phyloP scores from a whole-genome alignment of 2,888 invertebrate genomes.

The Amphipoea lucens region DNA sequence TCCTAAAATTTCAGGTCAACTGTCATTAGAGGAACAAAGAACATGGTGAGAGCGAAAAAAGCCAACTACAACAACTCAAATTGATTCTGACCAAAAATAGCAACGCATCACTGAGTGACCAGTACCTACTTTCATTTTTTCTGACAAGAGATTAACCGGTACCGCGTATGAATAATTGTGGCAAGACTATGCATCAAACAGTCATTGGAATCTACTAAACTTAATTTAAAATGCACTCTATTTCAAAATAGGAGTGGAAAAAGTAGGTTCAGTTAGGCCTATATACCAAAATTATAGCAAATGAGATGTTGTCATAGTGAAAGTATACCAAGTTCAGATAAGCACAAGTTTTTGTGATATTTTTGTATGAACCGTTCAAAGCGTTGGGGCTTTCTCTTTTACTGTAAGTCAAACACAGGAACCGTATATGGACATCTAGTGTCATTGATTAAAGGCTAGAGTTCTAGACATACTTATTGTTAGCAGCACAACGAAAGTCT shows the following conservation, averaged over 20 bases:
- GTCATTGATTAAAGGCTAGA: slow-evolving; percentile 32
- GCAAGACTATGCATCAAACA: slow-evolving; percentile 2
- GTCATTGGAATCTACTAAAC: neutral
- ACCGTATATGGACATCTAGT: slow-evolving; percentile 25
- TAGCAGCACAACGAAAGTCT: slow-evolving; percentile 8
- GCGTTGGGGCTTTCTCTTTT: slow-evolving; percentile 58
- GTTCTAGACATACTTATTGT: neutral
- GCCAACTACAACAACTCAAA: slow-evolving; percentile 8
- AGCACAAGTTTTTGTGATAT: slow-evolving; percentile 43
- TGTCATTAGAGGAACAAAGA: slow-evolving; percentile 11
- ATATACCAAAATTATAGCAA: slow-evolving; percentile 41
- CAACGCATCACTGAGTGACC: neutral
- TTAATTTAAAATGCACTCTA: slow-evolving; percentile 23
- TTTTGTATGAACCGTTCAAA: slow-evolving; percentile 45
- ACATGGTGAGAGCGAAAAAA: neutral
- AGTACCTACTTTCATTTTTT: slow-evolving; percentile 28
- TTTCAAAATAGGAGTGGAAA: slow-evolving; percentile 23
- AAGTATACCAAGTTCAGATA: slow-evolving; percentile 50
- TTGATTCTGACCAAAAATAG: slow-evolving; percentile 8
- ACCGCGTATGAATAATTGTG: neutral
- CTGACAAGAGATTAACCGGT: neutral
- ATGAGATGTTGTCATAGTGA: slow-evolving; percentile 49
- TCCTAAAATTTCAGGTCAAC: slow-evolving; percentile 19
- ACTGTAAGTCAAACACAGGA: slow-evolving; percentile 34
- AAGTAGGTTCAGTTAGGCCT: slow-evolving; percentile 3